Conservation (phyloP, 2,113 vertebrate species). For the Promerops cafer region DNA sequence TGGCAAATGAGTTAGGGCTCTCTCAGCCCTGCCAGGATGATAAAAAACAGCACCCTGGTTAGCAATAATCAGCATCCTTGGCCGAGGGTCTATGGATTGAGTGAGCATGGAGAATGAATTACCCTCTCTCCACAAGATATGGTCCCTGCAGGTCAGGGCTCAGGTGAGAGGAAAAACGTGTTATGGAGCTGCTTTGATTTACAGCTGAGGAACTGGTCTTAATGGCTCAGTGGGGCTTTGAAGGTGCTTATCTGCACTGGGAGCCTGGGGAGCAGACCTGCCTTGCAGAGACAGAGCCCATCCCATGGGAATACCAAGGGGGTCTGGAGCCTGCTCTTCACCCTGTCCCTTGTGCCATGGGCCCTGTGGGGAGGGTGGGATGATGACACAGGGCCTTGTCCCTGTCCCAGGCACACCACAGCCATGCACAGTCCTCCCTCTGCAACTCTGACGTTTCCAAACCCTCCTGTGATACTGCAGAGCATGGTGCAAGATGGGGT, state of each 20-base stretch:
- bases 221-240: neutral
- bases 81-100: neutral
- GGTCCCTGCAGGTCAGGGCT: constrained; percentile 12
- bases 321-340: neutral
- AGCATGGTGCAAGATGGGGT: neutral
- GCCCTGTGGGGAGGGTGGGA: neutral
- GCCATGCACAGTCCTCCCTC: neutral
- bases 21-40: constrained; percentile 12
- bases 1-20: constrained; percentile 10
- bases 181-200: constrained; percentile 25
- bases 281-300: neutral
- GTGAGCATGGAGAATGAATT: constrained; percentile 26
- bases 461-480: neutral
- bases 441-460: neutral
- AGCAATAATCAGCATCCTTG: constrained; percentile 57
- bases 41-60: constrained; percentile 42
- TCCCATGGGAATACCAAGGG: neutral
- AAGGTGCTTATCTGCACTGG: neutral
- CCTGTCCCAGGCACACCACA: neutral
- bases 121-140: neutral
- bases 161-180: neutral
- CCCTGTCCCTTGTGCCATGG: neutral
- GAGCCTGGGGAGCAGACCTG: neutral
- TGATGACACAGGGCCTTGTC: neutral
- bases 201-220: neutral